phyloP scores from a whole-genome alignment of 2,888 invertebrate species.

The Heliconius ethilla region DNA sequence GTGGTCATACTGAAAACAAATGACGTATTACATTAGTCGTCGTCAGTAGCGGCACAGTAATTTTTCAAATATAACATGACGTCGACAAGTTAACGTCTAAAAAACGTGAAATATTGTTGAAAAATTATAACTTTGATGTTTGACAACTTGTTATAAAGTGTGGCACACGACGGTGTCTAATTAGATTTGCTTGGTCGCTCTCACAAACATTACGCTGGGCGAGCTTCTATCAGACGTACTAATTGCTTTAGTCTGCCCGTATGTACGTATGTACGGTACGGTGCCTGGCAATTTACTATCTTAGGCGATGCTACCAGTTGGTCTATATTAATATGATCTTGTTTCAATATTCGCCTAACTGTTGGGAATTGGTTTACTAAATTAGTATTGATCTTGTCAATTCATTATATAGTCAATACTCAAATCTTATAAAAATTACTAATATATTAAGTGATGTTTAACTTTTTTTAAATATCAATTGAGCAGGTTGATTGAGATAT shows the following conservation, averaged over 20 bases:
- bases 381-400: background rate
- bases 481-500: too few species aligned
- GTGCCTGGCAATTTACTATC: background rate
- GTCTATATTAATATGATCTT: background rate
- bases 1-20: too few species aligned
- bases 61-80: too few species aligned
- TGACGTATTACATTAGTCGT: too few species aligned
- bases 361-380: background rate
- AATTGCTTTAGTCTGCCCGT: conserved; percentile 25
- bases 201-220: conserved; percentile 26
- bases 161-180: conserved; percentile 9
- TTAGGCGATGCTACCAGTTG: conserved; percentile 2
- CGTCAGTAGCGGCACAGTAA: too few species aligned
- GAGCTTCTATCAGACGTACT: conserved; percentile 25
- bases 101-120: too few species aligned
- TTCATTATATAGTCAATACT: too few species aligned
- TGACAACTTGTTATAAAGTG: background rate
- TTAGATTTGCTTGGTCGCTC: conserved; percentile 25
- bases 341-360: background rate
- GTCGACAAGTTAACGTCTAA: too few species aligned
- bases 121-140: too few species aligned
- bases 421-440: too few species aligned
- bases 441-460: too few species aligned
- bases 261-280: background rate
- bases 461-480: too few species aligned